Evolutionary conservation across 1,140 invertebrate genomes (phyloP).

Genomic region (Bombyx mandarina): DNA sequence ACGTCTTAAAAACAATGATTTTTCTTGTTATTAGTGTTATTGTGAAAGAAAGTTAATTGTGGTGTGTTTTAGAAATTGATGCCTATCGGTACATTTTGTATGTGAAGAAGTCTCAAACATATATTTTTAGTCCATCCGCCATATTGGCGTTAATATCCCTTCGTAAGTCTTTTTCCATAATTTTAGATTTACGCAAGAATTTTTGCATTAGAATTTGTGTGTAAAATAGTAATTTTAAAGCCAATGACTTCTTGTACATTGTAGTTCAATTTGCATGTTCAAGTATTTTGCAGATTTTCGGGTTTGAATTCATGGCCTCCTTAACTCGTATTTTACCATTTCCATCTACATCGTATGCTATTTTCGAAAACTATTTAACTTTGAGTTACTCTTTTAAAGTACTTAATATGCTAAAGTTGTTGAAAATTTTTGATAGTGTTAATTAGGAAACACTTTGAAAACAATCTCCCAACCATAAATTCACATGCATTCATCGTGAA

Average conservation of each 20-base stretch:
- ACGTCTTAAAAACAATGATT: constrained; percentile 51
- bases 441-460: too few species aligned
- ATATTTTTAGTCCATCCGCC: constrained; percentile 71
- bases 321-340: constrained; percentile 10
- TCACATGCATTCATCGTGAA: too few species aligned
- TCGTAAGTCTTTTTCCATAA: constrained; percentile 69
- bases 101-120: constrained; percentile 61
- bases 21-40: constrained; percentile 42
- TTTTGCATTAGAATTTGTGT: constrained; percentile 36
- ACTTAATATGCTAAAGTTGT: too few species aligned
- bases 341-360: too few species aligned
- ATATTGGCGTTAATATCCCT: constrained; percentile 69
- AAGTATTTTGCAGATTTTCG: constrained; percentile 40
- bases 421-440: too few species aligned
- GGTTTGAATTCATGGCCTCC: constrained; percentile 54
- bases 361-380: too few species aligned
- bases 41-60: constrained; percentile 51
- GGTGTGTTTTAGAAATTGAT: constrained; percentile 51
- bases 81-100: constrained; percentile 60
- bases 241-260: constrained; percentile 34
- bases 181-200: constrained; percentile 52
- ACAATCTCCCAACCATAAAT: too few species aligned
- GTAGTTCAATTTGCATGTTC: constrained; percentile 48
- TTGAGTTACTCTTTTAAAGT: too few species aligned
- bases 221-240: constrained; percentile 40